Evolutionary conservation across 2,113 vertebrate species (phyloP), one percentile per base, ranked within the genome.

Genomic region (Dinomys branickii): DNA sequence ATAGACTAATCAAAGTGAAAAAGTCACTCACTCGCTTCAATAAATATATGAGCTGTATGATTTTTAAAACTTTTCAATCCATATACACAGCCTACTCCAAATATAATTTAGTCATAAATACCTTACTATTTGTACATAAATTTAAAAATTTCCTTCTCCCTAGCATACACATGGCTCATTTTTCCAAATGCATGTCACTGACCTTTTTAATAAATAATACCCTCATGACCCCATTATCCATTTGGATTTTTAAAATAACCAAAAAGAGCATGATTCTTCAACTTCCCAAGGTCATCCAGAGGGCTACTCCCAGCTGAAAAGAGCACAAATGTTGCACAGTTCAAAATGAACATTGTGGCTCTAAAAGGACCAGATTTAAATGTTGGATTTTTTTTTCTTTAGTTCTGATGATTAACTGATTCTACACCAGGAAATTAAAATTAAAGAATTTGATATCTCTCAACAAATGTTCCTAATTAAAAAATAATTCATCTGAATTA

Each of bases 181-280:
- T 82, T 56, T 84, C 6, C 33, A 85, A 92, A 65, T 38, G 16
- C 20, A 56, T 71, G n/a, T 59, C 17, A 28, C n/a, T 89, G 19
- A 56, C 41, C 38, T 88, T 96, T 91, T 4, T 4, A 63, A 58
- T 28, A 86, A 86, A 71, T 92, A 58, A 35, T 20, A 92, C 44
- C 22, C 28, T 71, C 35, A 24, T 82, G 24, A 87, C 61, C 19
- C 59, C 86, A 71, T 50, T 83, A 52, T 20, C 75, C 28, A 94
- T 85, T 86, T 86, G 73, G 10, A 83, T 61, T 95, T 91, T 90
- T 78, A 33, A 73, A 75, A 59, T 94, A 94, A 65, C 10, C 59
- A 6, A 65, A 82, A 69, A 4, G 24, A 83, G 24, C 7, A 80
- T 58, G 24, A 81, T 63, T 35, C 65, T 69, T 19, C 71, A 85